Conservation (phyloP, 2,888 invertebrate species). For the Agonopterix arenella region DNA sequence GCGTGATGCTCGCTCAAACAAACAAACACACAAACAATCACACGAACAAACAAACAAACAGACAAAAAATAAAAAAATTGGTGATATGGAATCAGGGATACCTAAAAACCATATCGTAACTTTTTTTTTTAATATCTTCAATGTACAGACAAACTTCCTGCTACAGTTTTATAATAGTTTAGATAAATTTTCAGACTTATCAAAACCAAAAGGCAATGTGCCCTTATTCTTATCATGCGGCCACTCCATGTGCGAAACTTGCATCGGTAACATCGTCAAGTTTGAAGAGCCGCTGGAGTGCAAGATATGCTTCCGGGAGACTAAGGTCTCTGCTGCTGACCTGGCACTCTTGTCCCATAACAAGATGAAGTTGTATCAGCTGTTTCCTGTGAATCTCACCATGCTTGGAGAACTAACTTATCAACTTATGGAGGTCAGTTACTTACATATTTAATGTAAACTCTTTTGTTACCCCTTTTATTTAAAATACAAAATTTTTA, state of each 20-base stretch:
- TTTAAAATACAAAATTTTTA: too few species aligned
- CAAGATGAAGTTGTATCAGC: constrained; percentile 33
- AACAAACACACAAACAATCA: too few species aligned
- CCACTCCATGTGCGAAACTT: constrained; percentile 82
- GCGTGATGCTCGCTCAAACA: too few species aligned
- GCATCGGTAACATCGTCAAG: constrained; percentile 58
- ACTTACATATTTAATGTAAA: too few species aligned
- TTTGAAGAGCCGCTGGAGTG: constrained; percentile 65
- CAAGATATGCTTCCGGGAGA: constrained; percentile 55
- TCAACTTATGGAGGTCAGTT: constrained; percentile 36
- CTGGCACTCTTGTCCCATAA: constrained; percentile 26
- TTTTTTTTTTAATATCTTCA: too few species aligned
- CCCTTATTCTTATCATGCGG: constrained; percentile 81
- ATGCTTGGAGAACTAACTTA: constrained; percentile 56
- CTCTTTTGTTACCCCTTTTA: too few species aligned
- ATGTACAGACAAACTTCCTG: too few species aligned
- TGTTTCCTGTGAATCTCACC: constrained; percentile 52
- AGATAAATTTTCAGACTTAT: constrained; percentile 10
- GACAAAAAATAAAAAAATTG: too few species aligned
- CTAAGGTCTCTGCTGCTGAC: constrained; percentile 32
- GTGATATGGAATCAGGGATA: too few species aligned
- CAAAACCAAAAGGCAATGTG: constrained; percentile 36
- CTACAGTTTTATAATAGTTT: too few species aligned
- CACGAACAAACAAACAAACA: too few species aligned
- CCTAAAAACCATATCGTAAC: too few species aligned